phyloP scores from a whole-genome alignment of 2,888 invertebrate genomes.

The Lapara coniferarum region DNA sequence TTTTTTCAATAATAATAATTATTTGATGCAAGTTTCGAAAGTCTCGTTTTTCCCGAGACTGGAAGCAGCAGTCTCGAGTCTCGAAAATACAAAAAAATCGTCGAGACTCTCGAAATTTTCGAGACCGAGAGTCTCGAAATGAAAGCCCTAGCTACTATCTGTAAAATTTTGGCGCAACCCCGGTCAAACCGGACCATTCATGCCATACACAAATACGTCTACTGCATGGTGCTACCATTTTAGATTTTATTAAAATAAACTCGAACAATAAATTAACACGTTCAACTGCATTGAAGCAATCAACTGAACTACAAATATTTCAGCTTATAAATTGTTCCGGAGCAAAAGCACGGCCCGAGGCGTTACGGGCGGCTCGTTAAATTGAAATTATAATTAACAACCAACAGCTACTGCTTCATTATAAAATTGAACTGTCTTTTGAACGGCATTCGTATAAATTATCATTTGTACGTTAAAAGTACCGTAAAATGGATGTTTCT shows the following conservation, averaged over 20 bases:
- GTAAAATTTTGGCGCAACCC: too few species aligned
- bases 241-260: not conserved
- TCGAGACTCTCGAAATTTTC: too few species aligned
- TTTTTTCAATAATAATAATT: too few species aligned
- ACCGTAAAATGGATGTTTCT: not conserved
- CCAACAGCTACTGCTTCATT: constrained; percentile 65
- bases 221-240: too few species aligned
- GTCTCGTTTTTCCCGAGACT: too few species aligned
- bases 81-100: too few species aligned
- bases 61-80: too few species aligned
- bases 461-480: constrained; percentile 40
- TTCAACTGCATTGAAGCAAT: constrained; percentile 38
- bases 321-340: constrained; percentile 53
- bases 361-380: constrained; percentile 60
- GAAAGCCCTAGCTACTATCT: too few species aligned
- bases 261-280: constrained; percentile 27
- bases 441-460: constrained; percentile 61
- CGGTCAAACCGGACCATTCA: too few species aligned
- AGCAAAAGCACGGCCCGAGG: constrained; percentile 53
- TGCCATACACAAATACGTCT: too few species aligned
- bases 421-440: constrained; percentile 69
- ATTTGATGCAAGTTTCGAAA: too few species aligned
- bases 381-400: constrained; percentile 76
- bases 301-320: constrained; percentile 50
- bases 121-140: too few species aligned